These are phyloP conservation scores for Salmo trutta DNA, from an alignment of 2,797 vertebrate genomes.

Conservation along the genomic window DNA sequence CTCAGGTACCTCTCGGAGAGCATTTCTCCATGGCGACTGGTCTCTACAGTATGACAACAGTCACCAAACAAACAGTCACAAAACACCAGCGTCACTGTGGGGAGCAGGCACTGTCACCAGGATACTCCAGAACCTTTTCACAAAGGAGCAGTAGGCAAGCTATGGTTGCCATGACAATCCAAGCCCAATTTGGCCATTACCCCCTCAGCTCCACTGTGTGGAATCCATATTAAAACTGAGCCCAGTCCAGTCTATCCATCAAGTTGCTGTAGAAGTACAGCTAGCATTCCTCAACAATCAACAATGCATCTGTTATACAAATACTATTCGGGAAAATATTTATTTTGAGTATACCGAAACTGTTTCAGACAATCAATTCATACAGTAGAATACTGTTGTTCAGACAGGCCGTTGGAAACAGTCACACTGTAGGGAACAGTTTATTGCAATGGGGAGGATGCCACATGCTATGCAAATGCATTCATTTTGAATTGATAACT, in stretches of 20 bases:
- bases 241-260: not conserved
- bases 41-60: constrained; percentile 27
- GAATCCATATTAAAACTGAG: constrained; percentile 8
- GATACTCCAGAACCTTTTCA: constrained; percentile 41
- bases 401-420: not conserved
- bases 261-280: not conserved
- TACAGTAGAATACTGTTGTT: not conserved
- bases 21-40: constrained; percentile 29
- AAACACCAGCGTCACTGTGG: constrained; percentile 23
- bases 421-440: not conserved
- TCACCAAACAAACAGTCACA: constrained; percentile 18
- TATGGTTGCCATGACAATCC: constrained; percentile 46
- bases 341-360: not conserved
- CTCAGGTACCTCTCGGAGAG: constrained; percentile 16
- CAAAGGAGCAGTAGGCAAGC: constrained; percentile 36
- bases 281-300: not conserved
- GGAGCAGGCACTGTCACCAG: constrained; percentile 15
- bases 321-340: not conserved
- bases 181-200: constrained; percentile 23
- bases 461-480: not conserved
- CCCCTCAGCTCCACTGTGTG: not conserved
- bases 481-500: not conserved
- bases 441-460: not conserved
- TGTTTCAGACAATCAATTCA: not conserved
- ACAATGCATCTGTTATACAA: constrained; percentile 8